A percentile compares a stretch with the other conserved stretches of the same genome.
phyloP scores from a whole-genome alignment of 2,797 vertebrate species.

The Pangasius krempfi region DNA sequence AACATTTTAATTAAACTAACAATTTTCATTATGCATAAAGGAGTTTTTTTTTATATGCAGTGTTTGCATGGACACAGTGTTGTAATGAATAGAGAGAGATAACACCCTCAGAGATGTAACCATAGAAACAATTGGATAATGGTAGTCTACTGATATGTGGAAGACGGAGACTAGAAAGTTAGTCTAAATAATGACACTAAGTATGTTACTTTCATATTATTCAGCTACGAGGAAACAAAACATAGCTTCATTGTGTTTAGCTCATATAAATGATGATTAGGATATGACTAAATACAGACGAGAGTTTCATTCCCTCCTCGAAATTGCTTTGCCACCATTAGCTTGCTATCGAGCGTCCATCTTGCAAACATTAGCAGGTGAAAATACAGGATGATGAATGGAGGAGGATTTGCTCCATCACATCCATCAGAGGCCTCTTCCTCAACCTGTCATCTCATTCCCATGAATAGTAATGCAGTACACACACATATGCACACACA shows the following conservation, averaged over 20 bases:
- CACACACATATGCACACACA: conserved; percentile 16
- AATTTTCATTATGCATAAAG: not conserved
- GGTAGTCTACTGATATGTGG: not conserved
- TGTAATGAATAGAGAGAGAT: not conserved
- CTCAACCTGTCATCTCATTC: conserved; percentile 39
- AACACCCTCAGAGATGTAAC: conserved; percentile 14
- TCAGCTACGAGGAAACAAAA: not conserved
- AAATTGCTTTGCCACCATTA: conserved; percentile 18
- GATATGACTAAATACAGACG: not conserved
- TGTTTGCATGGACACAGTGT: not conserved
- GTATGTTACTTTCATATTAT: not conserved
- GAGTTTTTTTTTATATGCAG: not conserved
- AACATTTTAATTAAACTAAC: conserved; percentile 18
- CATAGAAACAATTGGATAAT: conserved; percentile 25
- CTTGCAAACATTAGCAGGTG: conserved; percentile 52
- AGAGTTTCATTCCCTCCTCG: conserved; percentile 12
- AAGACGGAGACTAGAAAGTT: not conserved
- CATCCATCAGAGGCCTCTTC: conserved; percentile 35
- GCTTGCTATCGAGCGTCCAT: conserved; percentile 7
- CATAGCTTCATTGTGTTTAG: not conserved
- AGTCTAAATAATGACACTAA: not conserved
- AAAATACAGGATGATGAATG: conserved; percentile 42
- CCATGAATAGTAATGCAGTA: conserved; percentile 67
- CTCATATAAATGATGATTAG: not conserved
- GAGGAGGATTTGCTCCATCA: conserved; percentile 48